Base-by-base conservation (phyloP, 2,797 vertebrate species). In the Sebastolobus alascanus region DNA sequence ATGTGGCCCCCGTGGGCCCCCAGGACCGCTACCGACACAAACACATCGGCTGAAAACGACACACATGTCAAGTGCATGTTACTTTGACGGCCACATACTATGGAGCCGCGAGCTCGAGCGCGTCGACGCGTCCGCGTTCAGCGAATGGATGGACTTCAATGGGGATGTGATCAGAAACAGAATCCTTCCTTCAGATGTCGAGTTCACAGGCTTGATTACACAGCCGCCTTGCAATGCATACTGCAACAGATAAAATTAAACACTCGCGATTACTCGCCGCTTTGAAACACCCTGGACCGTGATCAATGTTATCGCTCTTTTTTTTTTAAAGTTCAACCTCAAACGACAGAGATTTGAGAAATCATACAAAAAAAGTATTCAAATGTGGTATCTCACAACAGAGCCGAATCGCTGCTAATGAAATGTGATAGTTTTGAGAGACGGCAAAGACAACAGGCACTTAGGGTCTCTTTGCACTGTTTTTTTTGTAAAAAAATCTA, bases 141-240 rank as follows among this genome's bases (percentile, higher is more conserved):
- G 84, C 86, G 63, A 90, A 94, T 93, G 90, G 92, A 94, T 71
- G 86, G 87, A 93, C 92, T 94, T 95, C 93, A 95, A 83, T 93
- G 69, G 85, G 77, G 72, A 91, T 88, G 90, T 89, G 93, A 96
- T 95, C 95, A 96, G 89, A 96, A 94, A 95, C 88, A 70, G 80
- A 90, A 91, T 92, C 87, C 92, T 84, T 92, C 89, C 86, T 93
- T 96, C 92, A 95, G 94, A 95, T 96, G 93, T 95, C 7, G 88
- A 93, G 94, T 96, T 96, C 95, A 95, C 91, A 95, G 93, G 92
- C 93, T 92, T 94, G 92, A 96, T 96, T 94, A 93, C 92, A 92
- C 93, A 90, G 88, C 83, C 88, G 90, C 84, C 90, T 92, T 84
- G 89, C 91, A 85, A 94, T 92, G 92, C 94, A 94, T 92, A 94